Percentiles rank a stretch among this genome's conserved stretches.
Evolutionary conservation across 92 coral and sea anemone species (phyloP).

Genomic region (Heliopora coerulea): DNA sequence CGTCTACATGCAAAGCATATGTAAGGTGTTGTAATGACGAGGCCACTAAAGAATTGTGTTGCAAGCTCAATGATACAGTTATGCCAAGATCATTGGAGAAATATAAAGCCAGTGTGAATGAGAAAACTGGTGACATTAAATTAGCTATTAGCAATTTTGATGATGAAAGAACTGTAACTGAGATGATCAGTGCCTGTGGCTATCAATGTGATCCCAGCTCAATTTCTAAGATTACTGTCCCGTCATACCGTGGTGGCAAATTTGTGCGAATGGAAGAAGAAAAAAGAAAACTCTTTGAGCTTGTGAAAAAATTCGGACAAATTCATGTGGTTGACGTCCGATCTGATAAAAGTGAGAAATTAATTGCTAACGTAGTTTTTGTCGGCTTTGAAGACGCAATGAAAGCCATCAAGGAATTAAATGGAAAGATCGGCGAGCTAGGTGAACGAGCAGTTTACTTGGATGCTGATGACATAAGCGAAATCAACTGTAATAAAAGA

Average conservation of each 20-base stretch:
- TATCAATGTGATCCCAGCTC: too few relatives aligned
- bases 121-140: background rate
- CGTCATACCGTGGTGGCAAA: background rate
- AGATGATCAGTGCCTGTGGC: slow-evolving; percentile 14
- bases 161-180: too few relatives aligned
- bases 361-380: slow-evolving; percentile 1
- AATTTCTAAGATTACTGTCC: slow-evolving; percentile 16
- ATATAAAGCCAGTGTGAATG: background rate
- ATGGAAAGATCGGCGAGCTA: background rate
- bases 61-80: background rate
- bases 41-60: background rate
- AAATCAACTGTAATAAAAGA: slow-evolving; percentile 17
- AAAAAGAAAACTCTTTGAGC: background rate
- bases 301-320: background rate
- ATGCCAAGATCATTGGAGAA: too few relatives aligned
- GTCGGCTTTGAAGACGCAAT: background rate
- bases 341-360: slow-evolving; percentile 7
- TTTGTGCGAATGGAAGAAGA: background rate
- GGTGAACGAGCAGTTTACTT: slow-evolving; percentile 22
- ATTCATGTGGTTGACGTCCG: background rate
- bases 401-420: too few relatives aligned
- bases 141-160: too few relatives aligned
- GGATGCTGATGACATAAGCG: background rate
- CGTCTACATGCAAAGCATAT: slow-evolving; percentile 4
- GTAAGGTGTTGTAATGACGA: background rate